phyloP scores from a whole-genome alignment of 2,797 vertebrate genomes.

The Toxotes lorentzi region DNA sequence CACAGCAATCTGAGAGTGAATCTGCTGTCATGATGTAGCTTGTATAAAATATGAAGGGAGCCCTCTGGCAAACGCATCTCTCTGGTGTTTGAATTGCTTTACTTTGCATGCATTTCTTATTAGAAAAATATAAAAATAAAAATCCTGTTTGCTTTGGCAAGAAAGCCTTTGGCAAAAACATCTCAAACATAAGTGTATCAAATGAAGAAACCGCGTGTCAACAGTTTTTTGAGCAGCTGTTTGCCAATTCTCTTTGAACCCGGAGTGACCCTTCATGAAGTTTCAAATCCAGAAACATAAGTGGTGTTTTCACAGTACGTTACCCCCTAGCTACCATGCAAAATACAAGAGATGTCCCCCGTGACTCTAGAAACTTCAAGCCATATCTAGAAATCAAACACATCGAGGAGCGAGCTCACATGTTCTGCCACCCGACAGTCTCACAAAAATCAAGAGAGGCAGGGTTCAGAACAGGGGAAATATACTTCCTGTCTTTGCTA shows the following conservation, averaged over 20 bases:
- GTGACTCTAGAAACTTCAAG: slow-evolving; percentile 58
- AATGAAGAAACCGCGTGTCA: slow-evolving; percentile 46
- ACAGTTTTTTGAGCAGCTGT: slow-evolving; percentile 41
- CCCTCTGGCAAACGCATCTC: background rate
- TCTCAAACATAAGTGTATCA: slow-evolving; percentile 46
- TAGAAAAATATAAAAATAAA: slow-evolving; percentile 12
- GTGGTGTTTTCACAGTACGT: slow-evolving; percentile 56
- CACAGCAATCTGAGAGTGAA: background rate
- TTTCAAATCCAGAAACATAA: slow-evolving; percentile 58
- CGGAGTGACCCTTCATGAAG: slow-evolving; percentile 51
- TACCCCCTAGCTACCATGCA: slow-evolving; percentile 56
- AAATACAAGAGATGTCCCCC: slow-evolving; percentile 66
- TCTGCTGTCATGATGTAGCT: background rate
- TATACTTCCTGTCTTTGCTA: slow-evolving; percentile 62
- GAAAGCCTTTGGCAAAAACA: slow-evolving; percentile 40
- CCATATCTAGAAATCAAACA: slow-evolving; percentile 67
- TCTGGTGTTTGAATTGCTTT: slow-evolving; percentile 15
- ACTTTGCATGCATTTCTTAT: slow-evolving; percentile 28
- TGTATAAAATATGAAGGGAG: background rate
- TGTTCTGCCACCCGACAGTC: slow-evolving; percentile 49
- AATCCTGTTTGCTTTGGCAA: slow-evolving; percentile 23
- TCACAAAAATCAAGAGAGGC: slow-evolving; percentile 51
- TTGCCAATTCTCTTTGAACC: slow-evolving; percentile 65
- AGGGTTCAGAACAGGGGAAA: slow-evolving; percentile 47
- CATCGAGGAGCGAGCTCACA: slow-evolving; percentile 44